Conservation (phyloP, 2,797 vertebrate species). For the Rousettus madagascariensis region DNA sequence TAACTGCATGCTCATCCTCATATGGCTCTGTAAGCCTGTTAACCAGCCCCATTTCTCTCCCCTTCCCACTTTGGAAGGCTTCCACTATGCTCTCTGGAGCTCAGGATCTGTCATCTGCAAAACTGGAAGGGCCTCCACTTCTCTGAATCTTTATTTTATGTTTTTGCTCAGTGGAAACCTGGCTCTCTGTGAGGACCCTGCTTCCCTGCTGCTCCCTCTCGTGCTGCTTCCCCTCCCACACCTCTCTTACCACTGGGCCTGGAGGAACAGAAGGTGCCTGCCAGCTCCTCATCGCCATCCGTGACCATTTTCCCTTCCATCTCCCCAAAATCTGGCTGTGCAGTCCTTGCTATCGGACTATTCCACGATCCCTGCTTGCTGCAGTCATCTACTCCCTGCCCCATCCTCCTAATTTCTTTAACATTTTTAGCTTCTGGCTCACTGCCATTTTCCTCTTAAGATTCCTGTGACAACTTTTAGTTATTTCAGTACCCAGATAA, state of each 20-base stretch:
- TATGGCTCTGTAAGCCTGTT: background rate
- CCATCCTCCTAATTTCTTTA: background rate
- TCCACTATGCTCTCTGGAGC: background rate
- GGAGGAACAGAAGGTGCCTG: too few species aligned
- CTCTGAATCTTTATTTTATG: background rate
- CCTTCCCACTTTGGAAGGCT: background rate
- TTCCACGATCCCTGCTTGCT: background rate
- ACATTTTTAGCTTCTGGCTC: conserved; percentile 55
- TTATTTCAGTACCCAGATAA: conserved; percentile 46
- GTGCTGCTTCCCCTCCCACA: fast-evolving
- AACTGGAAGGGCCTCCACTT: background rate
- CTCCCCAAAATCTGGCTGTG: background rate
- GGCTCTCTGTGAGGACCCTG: background rate
- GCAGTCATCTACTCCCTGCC: background rate
- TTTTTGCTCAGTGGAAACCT: background rate
- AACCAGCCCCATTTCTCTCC: background rate
- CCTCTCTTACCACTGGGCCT: too few species aligned
- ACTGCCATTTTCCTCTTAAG: background rate
- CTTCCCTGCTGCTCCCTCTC: too few species aligned
- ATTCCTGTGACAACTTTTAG: background rate
- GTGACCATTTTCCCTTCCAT: background rate
- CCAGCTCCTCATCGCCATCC: fast-evolving
- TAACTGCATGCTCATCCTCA: too few species aligned
- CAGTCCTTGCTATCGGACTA: background rate
- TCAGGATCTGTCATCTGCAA: background rate